Base-by-base conservation (phyloP, 1,140 invertebrate species). In the Helicoverpa zea region DNA sequence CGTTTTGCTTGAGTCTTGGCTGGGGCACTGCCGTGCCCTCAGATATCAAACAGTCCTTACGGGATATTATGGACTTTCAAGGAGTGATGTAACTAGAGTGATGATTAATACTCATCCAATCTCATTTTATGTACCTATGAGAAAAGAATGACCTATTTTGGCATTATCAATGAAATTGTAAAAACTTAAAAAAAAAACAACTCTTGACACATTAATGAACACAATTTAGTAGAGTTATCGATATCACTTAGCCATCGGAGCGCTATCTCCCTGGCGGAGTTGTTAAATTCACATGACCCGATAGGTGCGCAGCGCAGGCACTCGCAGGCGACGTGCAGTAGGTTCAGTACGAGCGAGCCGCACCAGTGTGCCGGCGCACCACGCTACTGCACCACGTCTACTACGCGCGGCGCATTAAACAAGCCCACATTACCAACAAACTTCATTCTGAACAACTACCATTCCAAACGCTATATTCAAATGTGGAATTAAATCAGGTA, bases 401-500 rank as follows among this genome's bases (percentile, higher is more conserved):
- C 49, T 4, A 12, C 16, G 43, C 64, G 4, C 35, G 9, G 0
- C 35, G 35, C 5, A 9, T 35, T 43, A 13, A 7, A 12, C 2
- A 49, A 49, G 23, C 35, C 3, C 4, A 16, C 12, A 9, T 13
- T 9, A 4, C 12, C 43, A 16, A 30, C 5, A 64, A 43, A 63
- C 18, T 2, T 64, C 7, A 47, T 64, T 47, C 14, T 43, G 35
- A 43, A 43, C 5, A 43, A 43, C 5, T 9, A 43, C 3, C n/a
- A 64, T 72, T 54, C 4, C 30, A 1, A 51, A 13, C 16, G 51
- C 11, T 10, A 54, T 3, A 5, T 23, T 43, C 14, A 11, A 54
- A 77, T 66, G 59, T 54, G 35, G n/a, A 66, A n/a, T 70, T 56
- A 10, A 52, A 68, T 79, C 47, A n/a, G 47, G 23, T 23, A 23